Base-by-base conservation (phyloP, 2,888 invertebrate genomes). In the Odontocerum albicorne region DNA sequence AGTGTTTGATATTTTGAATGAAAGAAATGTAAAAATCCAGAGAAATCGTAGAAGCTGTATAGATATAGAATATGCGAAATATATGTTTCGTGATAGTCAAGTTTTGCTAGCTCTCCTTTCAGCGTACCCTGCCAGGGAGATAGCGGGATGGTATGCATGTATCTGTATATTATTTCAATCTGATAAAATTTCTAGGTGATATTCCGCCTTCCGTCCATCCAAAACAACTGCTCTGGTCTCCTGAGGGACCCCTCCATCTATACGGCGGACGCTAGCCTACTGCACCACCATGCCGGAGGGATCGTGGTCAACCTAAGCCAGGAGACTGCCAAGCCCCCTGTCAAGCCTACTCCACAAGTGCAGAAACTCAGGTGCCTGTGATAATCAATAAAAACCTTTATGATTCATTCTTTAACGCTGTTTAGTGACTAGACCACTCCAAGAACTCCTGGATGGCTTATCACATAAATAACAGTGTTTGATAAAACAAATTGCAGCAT, bases 181-280 rank as follows among this genome's bases (percentile, higher is more conserved):
- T 27, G 4, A 27, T 27, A 10, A 20, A n/a, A 31, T 46, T 70
- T 68, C 15, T 65, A 85, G 84, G 84, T 92, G 50, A 92, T 93
- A 66, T 92, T 92, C 69, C 81, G 92, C 16, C 73, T 92, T 27
- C 92, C 92, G 2, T 87, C 90, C 0, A 81, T 88, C 46, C 80
- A 82, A 65, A 81, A 81, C 63, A 87, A 86, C 64, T 79, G 82
- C 1, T 86, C 87, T 52, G 88, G 88, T 2, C 81, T 87, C 42
- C 78, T 87, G 39, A 84, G 86, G 70, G 88, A 90, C 63, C 83
- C 88, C 3, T 88, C 90, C 2, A 87, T 92, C 62, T 92, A 90
- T 66, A 87, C 92, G 42, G 93, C 90, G 0, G 90, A 90, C 68
- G 88, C 90, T 0, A 90, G 90, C 66, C 77, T 91, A 52, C 85